Conservation (phyloP, 2,797 vertebrate genomes). For the Karalla daura region DNA sequence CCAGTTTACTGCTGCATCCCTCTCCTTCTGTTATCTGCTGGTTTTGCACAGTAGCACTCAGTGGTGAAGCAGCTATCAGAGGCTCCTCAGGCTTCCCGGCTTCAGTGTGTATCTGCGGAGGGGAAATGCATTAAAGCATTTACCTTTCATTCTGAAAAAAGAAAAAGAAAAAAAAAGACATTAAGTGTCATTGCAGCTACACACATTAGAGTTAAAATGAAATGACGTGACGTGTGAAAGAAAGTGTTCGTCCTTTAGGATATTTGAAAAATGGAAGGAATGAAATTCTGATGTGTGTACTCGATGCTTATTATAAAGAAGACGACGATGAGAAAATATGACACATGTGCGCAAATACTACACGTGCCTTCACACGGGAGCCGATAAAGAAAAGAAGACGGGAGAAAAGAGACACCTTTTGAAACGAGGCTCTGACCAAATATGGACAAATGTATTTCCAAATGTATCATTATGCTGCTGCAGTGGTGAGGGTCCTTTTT, state of each 20-base stretch:
- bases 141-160: background rate
- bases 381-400: background rate
- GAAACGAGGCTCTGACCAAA: constrained; percentile 32
- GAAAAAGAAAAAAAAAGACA: background rate
- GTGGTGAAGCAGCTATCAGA: background rate
- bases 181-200: background rate
- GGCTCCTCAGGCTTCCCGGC: background rate
- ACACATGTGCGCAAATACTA: too few relatives aligned
- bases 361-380: too few relatives aligned
- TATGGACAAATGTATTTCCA: constrained; percentile 19
- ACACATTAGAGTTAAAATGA: background rate
- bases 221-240: constrained; percentile 3
- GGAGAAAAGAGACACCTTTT: constrained; percentile 15
- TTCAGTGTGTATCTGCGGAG: background rate
- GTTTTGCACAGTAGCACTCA: background rate
- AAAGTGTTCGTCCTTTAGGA: too few relatives aligned
- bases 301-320: too few relatives aligned
- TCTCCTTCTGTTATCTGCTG: background rate
- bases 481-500: constrained; percentile 5
- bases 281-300: too few relatives aligned
- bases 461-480: constrained; percentile 6
- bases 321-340: too few relatives aligned
- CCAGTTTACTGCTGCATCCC: background rate
- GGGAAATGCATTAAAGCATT: background rate
- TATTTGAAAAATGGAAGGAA: too few relatives aligned